These are phyloP conservation scores for Armadillidium nasatum DNA, from an alignment of 1,140 invertebrate genomes.

Conservation along the genomic window DNA sequence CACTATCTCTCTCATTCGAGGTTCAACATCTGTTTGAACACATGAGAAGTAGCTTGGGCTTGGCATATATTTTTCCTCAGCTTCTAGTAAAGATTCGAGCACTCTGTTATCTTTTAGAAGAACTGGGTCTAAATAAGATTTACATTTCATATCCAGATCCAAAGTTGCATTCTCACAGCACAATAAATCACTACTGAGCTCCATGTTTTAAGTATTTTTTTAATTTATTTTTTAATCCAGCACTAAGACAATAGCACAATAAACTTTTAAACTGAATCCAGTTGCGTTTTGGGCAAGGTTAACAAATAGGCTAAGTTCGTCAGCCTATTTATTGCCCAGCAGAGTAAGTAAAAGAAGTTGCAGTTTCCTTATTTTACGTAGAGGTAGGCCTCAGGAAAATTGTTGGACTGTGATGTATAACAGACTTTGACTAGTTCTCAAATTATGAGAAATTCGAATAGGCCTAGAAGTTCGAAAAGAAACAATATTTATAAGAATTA, in stretches of 20 bases:
- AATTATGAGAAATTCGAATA: too few relatives aligned
- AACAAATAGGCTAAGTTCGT: background rate
- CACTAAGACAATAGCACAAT: background rate
- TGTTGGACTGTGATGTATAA: too few relatives aligned
- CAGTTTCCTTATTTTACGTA: too few relatives aligned
- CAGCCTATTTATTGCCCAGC: too few relatives aligned
- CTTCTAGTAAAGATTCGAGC: constrained; percentile 51
- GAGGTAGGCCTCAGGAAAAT: too few relatives aligned
- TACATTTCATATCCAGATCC: constrained; percentile 36
- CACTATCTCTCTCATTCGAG: constrained; percentile 54
- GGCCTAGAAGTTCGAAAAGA: too few relatives aligned
- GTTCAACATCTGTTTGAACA: constrained; percentile 54
- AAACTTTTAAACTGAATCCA: background rate
- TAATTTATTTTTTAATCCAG: background rate
- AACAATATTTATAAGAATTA: too few relatives aligned
- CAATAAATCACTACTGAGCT: constrained; percentile 31
- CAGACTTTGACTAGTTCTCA: too few relatives aligned
- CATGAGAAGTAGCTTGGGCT: constrained; percentile 52
- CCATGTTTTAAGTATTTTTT: constrained; percentile 21
- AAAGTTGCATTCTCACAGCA: constrained; percentile 38
- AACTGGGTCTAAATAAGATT: constrained; percentile 50
- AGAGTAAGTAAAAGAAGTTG: too few relatives aligned
- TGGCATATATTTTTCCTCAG: constrained; percentile 53
- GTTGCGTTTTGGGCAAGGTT: background rate
- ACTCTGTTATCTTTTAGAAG: constrained; percentile 52